Conservation (phyloP, 2,797 vertebrate species). For the Novumbra hubbsi region DNA sequence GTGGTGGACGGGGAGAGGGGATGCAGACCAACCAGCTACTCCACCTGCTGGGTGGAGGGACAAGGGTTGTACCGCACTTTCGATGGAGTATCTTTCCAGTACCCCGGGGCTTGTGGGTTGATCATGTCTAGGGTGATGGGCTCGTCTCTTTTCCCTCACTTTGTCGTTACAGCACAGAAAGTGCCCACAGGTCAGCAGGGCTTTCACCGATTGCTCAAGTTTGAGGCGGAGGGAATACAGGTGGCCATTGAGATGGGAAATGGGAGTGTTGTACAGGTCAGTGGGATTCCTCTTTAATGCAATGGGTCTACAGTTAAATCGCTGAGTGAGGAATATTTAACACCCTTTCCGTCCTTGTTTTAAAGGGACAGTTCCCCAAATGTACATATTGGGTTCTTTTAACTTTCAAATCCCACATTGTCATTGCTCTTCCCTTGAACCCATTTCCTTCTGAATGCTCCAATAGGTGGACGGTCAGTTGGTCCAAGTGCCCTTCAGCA, state of each 20-base stretch:
- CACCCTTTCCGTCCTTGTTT: not conserved
- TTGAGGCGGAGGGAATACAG: constrained; percentile 50
- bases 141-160: constrained; percentile 39
- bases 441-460: not conserved
- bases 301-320: not conserved
- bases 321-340: not conserved
- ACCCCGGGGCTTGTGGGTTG: constrained; percentile 64
- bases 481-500: constrained; percentile 53
- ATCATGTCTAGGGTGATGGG: constrained; percentile 56
- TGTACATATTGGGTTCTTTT: not conserved
- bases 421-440: not conserved
- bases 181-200: constrained; percentile 39
- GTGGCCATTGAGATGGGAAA: constrained; percentile 50
- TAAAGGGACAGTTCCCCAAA: not conserved
- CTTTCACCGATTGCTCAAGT: constrained; percentile 53
- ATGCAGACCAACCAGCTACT: constrained; percentile 55
- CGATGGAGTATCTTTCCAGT: constrained; percentile 62
- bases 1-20: constrained; percentile 52
- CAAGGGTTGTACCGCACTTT: constrained; percentile 62
- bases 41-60: constrained; percentile 56
- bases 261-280: constrained; percentile 53
- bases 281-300: not conserved
- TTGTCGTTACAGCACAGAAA: constrained; percentile 54
- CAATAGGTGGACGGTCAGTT: constrained; percentile 60
- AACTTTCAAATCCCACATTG: not conserved